Evolutionary conservation across 2,113 vertebrate species (phyloP).

Genomic region (Pao palembangensis): DNA sequence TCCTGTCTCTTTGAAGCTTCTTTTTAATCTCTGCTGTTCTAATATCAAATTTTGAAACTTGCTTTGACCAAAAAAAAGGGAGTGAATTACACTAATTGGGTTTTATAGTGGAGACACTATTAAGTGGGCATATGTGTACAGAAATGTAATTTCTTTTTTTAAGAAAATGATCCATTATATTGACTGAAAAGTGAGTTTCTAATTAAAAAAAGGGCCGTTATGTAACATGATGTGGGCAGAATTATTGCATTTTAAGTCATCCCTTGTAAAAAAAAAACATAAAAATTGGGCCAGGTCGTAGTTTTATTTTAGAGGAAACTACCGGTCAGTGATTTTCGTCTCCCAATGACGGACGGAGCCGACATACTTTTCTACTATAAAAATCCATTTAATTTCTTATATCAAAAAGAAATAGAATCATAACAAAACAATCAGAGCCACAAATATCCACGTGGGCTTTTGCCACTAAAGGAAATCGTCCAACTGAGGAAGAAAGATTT

Average conservation of each 20-base stretch:
- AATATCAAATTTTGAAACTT: constrained; percentile 21
- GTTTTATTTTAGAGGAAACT: neutral
- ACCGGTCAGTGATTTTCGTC: constrained; percentile 59
- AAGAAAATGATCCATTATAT: constrained; percentile 31
- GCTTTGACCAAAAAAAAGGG: constrained; percentile 45
- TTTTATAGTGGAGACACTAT: constrained; percentile 60
- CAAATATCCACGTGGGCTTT: constrained; percentile 63
- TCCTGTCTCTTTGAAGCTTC: constrained; percentile 1
- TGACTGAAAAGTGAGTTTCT: constrained; percentile 44
- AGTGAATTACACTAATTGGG: constrained; percentile 64
- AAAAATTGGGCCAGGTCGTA: too few species aligned
- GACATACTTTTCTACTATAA: constrained; percentile 79
- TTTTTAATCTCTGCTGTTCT: constrained; percentile 4
- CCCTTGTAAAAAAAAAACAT: too few species aligned
- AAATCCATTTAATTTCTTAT: constrained; percentile 80
- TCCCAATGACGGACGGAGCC: constrained; percentile 74
- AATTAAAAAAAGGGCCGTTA: constrained; percentile 52
- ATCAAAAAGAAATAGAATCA: constrained; percentile 72
- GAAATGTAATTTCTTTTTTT: constrained; percentile 31
- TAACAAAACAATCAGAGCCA: constrained; percentile 69
- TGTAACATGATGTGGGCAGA: neutral
- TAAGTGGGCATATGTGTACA: constrained; percentile 49
- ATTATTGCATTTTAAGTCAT: too few species aligned
- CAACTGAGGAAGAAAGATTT: constrained; percentile 57
- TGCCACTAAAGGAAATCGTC: constrained; percentile 54